These are phyloP conservation scores for Caenorhabditis sinica DNA, from an alignment of 2,888 invertebrate species.

Conservation along the genomic window DNA sequence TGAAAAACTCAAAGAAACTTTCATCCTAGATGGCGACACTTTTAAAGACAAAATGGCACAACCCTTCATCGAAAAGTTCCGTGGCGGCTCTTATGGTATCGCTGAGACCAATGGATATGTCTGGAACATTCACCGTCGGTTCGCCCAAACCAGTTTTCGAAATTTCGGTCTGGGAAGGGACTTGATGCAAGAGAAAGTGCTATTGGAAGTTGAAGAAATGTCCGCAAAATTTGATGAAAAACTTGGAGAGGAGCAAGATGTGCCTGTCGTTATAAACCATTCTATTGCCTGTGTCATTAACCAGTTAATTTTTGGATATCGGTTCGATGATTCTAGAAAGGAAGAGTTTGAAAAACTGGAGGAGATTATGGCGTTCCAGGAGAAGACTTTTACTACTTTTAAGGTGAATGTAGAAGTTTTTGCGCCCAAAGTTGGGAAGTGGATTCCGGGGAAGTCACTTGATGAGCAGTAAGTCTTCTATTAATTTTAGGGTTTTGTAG, in stretches of 20 bases:
- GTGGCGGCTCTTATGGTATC: constrained; percentile 55
- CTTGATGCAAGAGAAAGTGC: constrained; percentile 56
- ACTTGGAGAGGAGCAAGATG: constrained; percentile 37
- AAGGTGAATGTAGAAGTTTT: constrained; percentile 31
- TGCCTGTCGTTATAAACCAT: constrained; percentile 36
- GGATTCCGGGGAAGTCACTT: constrained; percentile 35
- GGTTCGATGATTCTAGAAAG: constrained; percentile 54
- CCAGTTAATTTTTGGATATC: constrained; percentile 65
- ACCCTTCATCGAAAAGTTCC: constrained; percentile 22
- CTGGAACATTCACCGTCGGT: constrained; percentile 62
- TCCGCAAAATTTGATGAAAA: constrained; percentile 30
- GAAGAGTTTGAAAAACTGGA: constrained; percentile 35
- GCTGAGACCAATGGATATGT: constrained; percentile 49
- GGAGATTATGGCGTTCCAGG: constrained; percentile 33
- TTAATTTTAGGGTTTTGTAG: too few relatives aligned
- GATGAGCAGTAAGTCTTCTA: constrained; percentile 34
- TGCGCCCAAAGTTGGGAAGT: constrained; percentile 6
- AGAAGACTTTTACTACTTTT: background rate
- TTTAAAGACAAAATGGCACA: constrained; percentile 34
- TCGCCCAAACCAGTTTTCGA: constrained; percentile 39
- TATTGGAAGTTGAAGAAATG: constrained; percentile 53
- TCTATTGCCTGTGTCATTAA: constrained; percentile 62
- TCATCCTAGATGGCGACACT: constrained; percentile 43
- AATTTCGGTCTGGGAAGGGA: constrained; percentile 63
- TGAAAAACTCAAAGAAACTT: constrained; percentile 49